phyloP scores from a whole-genome alignment of 2,888 invertebrate species.

The Clistopyga incitator region DNA sequence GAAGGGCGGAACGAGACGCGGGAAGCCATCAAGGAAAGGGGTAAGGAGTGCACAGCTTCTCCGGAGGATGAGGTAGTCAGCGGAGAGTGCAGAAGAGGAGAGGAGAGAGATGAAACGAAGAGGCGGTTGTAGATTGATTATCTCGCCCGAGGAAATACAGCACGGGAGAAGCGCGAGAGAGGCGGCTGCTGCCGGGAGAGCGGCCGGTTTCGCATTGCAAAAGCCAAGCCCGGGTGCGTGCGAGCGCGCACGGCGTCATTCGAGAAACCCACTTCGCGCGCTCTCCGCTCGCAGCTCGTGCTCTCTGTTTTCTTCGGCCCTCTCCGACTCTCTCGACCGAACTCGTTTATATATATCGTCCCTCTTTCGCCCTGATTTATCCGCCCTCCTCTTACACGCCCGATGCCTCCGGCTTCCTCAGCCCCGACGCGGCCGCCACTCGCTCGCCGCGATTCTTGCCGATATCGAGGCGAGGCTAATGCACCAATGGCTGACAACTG shows the following conservation, averaged over 20 bases:
- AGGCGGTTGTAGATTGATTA: slow-evolving; percentile 72
- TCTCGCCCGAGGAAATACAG: slow-evolving; percentile 72
- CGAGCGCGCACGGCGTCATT: slow-evolving; percentile 58
- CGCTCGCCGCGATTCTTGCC: slow-evolving; percentile 50
- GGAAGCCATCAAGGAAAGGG: slow-evolving; percentile 60
- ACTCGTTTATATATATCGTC: slow-evolving; percentile 55
- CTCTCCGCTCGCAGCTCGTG: slow-evolving; percentile 2
- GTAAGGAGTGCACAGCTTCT: slow-evolving; percentile 53
- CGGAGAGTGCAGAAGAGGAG: slow-evolving; percentile 45
- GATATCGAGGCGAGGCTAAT: slow-evolving; percentile 33
- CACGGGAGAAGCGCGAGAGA: slow-evolving; percentile 56
- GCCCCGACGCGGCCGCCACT: slow-evolving; percentile 37
- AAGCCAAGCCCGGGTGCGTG: slow-evolving; percentile 64
- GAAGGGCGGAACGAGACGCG: slow-evolving; percentile 34
- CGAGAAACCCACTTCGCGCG: slow-evolving; percentile 58
- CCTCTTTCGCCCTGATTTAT: slow-evolving; percentile 63
- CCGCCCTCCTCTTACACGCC: slow-evolving; percentile 56
- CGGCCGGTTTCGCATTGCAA: slow-evolving; percentile 61
- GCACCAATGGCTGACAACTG: slow-evolving; percentile 17
- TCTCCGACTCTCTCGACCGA: slow-evolving; percentile 33
- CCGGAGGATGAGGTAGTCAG: slow-evolving; percentile 65
- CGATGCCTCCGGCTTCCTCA: slow-evolving; percentile 46
- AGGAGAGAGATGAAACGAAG: slow-evolving; percentile 64
- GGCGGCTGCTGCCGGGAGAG: slow-evolving; percentile 42
- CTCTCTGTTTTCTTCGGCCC: slow-evolving; percentile 22